A percentile compares a stretch with the other conserved stretches of the same genome.
Evolutionary conservation across 92 coral and sea anemone species (phyloP).

Genomic region (Palythoa grandis): DNA sequence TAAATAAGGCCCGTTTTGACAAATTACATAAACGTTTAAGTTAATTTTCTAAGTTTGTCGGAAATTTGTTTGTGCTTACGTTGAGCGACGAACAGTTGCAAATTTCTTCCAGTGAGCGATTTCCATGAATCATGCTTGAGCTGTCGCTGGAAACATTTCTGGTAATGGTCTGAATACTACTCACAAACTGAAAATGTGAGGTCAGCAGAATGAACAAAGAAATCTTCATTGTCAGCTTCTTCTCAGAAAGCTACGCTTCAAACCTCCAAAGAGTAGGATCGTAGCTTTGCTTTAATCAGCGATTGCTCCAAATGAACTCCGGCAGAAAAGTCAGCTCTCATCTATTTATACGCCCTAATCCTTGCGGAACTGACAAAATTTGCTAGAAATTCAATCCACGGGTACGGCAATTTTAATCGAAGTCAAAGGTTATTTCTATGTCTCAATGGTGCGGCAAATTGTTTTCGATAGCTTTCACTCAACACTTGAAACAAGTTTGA

Average conservation of each 20-base stretch:
- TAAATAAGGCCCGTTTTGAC: neutral
- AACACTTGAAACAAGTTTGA: constrained; percentile 18
- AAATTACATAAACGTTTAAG: neutral
- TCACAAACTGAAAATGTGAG: neutral
- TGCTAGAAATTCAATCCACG: constrained; percentile 33
- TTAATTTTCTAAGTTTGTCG: neutral
- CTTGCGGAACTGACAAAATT: constrained; percentile 41
- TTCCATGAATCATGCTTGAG: constrained; percentile 5
- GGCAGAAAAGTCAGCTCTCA: neutral
- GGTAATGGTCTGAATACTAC: neutral
- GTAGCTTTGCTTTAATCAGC: neutral
- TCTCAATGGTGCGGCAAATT: constrained; percentile 35
- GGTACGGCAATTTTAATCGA: neutral
- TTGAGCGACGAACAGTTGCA: constrained; percentile 17
- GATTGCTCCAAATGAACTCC: constrained; percentile 10
- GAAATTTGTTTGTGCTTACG: constrained; percentile 12
- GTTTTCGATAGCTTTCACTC: constrained; percentile 33
- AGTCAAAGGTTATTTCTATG: constrained; percentile 34
- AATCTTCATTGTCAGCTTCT: neutral
- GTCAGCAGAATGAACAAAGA: neutral
- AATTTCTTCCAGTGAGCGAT: neutral
- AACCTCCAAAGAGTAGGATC: neutral
- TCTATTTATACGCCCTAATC: constrained; percentile 12
- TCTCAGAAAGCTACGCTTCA: neutral
- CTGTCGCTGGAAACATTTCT: neutral